phyloP scores from a whole-genome alignment of 2,888 invertebrate species.

The Kryphioiulus occultus region DNA sequence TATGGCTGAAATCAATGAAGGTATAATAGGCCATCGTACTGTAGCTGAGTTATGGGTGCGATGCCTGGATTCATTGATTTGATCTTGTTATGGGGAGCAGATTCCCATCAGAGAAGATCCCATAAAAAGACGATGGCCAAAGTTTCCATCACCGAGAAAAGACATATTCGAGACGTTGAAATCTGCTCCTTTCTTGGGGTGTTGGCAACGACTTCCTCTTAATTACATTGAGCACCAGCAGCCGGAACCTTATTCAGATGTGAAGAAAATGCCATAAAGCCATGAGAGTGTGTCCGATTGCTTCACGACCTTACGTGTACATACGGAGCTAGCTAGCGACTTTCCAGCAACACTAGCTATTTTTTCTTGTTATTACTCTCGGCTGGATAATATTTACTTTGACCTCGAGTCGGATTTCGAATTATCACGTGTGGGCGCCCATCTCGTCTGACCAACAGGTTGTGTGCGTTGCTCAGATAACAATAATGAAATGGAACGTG shows the following conservation, averaged over 20 bases:
- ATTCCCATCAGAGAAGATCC: background rate
- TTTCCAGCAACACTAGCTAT: background rate
- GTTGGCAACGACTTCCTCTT: slow-evolving; percentile 27
- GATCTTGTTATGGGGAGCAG: slow-evolving; percentile 30
- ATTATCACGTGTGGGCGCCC: background rate
- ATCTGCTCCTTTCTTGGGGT: background rate
- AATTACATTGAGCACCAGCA: slow-evolving; percentile 36
- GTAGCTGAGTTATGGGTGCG: background rate
- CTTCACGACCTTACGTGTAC: background rate
- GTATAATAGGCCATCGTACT: background rate
- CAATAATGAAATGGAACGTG: background rate
- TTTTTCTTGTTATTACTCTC: background rate
- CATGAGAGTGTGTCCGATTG: background rate
- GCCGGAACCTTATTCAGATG: slow-evolving; percentile 39
- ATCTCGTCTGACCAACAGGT: slow-evolving; percentile 14
- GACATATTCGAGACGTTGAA: background rate
- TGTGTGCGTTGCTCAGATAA: background rate
- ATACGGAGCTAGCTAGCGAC: background rate
- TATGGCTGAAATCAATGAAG: slow-evolving; percentile 24
- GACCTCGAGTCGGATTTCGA: background rate
- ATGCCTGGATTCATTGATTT: slow-evolving; percentile 6
- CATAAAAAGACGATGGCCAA: slow-evolving; percentile 1
- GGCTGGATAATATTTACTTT: slow-evolving; percentile 17
- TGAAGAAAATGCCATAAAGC: slow-evolving; percentile 15
- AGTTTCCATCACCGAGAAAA: background rate